A percentile compares a stretch with the other conserved stretches of the same genome.
Conservation (phyloP, 2,113 vertebrate species). For the Rhynchomys soricoides region DNA sequence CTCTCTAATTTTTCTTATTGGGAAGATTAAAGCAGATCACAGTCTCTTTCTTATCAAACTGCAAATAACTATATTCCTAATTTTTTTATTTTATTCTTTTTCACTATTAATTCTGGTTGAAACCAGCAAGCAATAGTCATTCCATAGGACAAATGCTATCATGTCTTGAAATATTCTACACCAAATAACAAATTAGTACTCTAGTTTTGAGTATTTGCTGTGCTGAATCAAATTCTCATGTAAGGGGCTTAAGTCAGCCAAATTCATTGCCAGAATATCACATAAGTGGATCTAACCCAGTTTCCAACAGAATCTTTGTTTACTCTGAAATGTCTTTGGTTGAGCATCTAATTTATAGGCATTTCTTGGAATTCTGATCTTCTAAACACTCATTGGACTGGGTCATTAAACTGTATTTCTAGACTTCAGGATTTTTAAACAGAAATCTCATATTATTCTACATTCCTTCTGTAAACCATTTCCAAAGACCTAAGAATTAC, state of each 20-base stretch:
- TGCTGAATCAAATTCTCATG: not conserved
- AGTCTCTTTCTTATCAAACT: not conserved
- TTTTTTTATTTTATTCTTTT: not conserved
- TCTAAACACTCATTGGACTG: not conserved
- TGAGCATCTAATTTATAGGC: not conserved
- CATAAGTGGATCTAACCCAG: not conserved
- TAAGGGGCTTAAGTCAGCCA: not conserved
- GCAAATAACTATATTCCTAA: not conserved
- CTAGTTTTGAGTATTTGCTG: not conserved
- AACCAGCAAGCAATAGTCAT: not conserved
- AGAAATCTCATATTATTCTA: not conserved
- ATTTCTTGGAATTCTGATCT: not conserved
- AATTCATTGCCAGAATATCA: not conserved
- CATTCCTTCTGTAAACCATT: not conserved
- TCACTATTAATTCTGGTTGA: not conserved
- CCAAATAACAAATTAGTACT: not conserved
- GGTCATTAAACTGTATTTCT: not conserved
- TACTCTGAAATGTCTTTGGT: too few relatives aligned
- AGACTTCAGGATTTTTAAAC: not conserved
- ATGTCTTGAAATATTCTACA: not conserved
- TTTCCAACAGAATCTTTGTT: not conserved
- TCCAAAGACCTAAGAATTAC: not conserved
- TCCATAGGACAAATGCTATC: not conserved
- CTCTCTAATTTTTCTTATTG: not conserved
- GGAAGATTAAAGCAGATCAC: not conserved